Percentiles rank a stretch among this genome's conserved stretches.
Evolutionary conservation across 2,113 vertebrate genomes (phyloP).

Genomic region (Miniopterus natalensis): DNA sequence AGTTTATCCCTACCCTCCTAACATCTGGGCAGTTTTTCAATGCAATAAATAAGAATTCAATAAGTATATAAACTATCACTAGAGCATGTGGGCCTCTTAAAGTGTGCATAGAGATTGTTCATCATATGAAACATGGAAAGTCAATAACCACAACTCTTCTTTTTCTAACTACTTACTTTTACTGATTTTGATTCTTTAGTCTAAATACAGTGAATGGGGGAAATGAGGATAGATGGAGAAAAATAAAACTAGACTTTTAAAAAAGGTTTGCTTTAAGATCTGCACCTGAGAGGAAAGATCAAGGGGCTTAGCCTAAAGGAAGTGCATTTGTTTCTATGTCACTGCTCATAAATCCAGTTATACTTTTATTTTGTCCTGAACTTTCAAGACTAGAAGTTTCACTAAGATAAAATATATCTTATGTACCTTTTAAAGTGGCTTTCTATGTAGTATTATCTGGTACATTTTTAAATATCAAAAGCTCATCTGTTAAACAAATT

Average conservation of each 20-base stretch:
- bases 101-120: background rate
- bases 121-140: background rate
- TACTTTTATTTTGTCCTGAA: background rate
- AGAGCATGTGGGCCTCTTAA: background rate
- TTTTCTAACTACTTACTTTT: constrained; percentile 13
- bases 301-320: background rate
- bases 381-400: constrained; percentile 11
- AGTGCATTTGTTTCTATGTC: background rate
- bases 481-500: constrained; percentile 40
- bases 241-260: constrained; percentile 19
- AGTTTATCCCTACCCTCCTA: background rate
- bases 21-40: constrained; percentile 12
- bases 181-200: background rate
- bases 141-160: background rate
- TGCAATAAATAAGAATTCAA: constrained; percentile 12
- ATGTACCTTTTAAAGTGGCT: background rate
- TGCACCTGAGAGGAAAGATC: background rate
- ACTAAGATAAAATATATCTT: background rate
- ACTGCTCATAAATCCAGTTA: background rate
- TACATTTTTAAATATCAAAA: constrained; percentile 10
- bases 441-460: background rate
- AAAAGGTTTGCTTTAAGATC: background rate
- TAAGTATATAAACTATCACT: background rate
- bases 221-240: background rate
- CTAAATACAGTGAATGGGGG: background rate